Percentiles rank a stretch among this genome's conserved stretches.
Conservation (phyloP, 2,888 invertebrate species). For the Apamea anceps region DNA sequence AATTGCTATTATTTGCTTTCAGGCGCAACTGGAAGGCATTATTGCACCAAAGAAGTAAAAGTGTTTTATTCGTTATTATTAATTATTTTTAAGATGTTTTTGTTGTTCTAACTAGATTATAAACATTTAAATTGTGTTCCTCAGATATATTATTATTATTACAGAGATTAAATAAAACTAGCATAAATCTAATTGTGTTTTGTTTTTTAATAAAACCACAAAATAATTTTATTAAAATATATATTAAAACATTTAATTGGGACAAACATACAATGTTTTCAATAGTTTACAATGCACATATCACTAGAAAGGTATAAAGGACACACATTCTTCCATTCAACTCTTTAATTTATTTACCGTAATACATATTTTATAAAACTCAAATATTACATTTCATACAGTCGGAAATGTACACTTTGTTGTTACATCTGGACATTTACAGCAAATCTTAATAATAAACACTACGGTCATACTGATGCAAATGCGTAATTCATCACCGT, state of each 20-base stretch:
- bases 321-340: constrained; percentile 84
- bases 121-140: constrained; percentile 59
- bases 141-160: constrained; percentile 57
- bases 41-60: constrained; percentile 97
- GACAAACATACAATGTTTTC: constrained; percentile 90
- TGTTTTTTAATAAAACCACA: constrained; percentile 71
- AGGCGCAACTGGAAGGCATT: constrained; percentile 98
- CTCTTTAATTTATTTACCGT: constrained; percentile 65
- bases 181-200: constrained; percentile 26
- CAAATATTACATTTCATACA: constrained; percentile 66
- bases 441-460: constrained; percentile 65
- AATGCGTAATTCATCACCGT: constrained; percentile 71
- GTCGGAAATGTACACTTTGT: constrained; percentile 68
- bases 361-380: constrained; percentile 66
- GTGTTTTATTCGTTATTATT: constrained; percentile 55
- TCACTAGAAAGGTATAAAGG: constrained; percentile 88
- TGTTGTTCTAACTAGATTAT: constrained; percentile 61
- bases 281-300: constrained; percentile 89
- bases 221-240: constrained; percentile 88
- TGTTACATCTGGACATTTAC: constrained; percentile 67
- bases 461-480: constrained; percentile 66
- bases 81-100: constrained; percentile 66
- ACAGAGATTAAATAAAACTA: constrained; percentile 45
- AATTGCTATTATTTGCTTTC: constrained; percentile 69
- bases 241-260: constrained; percentile 90